These are phyloP conservation scores for Podarcis raffonei DNA, from an alignment of 2,113 vertebrate species.

Conservation along the genomic window DNA sequence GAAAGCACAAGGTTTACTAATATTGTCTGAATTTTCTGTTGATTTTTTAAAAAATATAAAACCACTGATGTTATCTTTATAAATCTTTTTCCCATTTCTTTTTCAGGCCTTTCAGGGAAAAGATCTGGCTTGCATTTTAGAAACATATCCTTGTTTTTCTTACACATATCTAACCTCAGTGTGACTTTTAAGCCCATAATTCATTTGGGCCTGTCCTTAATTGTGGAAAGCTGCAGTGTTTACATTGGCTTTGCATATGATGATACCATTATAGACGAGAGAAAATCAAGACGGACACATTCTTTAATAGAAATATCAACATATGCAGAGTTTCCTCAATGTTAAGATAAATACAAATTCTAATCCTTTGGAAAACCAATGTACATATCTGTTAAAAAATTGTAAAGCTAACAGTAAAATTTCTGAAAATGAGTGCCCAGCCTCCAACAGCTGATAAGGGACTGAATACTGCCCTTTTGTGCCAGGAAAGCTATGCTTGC, in stretches of 20 bases:
- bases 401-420: conserved; percentile 17
- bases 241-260: conserved; percentile 52
- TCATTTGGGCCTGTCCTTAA: neutral
- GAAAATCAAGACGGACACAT: conserved; percentile 45
- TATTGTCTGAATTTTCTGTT: conserved; percentile 42
- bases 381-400: conserved; percentile 17
- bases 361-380: conserved; percentile 2
- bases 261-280: conserved; percentile 1
- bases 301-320: neutral
- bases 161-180: neutral
- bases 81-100: conserved; percentile 32
- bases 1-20: conserved; percentile 67
- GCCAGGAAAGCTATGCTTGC: conserved; percentile 96
- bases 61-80: conserved; percentile 21
- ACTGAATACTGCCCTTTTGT: conserved; percentile 81
- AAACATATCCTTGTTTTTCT: conserved; percentile 12
- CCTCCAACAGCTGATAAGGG: conserved; percentile 83
- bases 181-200: neutral
- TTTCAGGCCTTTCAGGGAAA: conserved; percentile 54
- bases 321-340: conserved; percentile 4
- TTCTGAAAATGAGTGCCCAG: conserved; percentile 86
- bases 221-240: neutral
- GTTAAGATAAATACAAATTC: conserved; percentile 24
- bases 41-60: neutral
- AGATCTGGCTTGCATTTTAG: conserved; percentile 26